A percentile compares a stretch with the other conserved stretches of the same genome.
These are phyloP conservation scores for Dynastes hyllus DNA, from an alignment of 2,888 invertebrate species.

Conservation along the genomic window DNA sequence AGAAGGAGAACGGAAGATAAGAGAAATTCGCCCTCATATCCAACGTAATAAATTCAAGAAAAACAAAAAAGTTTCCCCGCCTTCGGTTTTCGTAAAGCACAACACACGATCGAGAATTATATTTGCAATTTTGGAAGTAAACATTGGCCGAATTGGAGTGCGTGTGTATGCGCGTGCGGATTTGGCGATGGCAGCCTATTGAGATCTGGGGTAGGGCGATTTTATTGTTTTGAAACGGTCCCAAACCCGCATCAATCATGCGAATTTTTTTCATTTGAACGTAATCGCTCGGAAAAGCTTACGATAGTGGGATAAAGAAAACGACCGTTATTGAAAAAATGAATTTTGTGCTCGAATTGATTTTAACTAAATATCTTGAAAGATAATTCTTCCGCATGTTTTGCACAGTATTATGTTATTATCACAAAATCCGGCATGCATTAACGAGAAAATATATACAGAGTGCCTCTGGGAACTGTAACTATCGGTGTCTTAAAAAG, in stretches of 20 bases:
- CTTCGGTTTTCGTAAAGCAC: not conserved
- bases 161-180: not conserved
- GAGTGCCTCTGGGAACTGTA: too few species aligned
- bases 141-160: slow-evolving; percentile 3
- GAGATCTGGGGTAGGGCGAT: not conserved
- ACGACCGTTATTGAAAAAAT: slow-evolving; percentile 4
- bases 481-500: too few species aligned
- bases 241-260: slow-evolving; percentile 30
- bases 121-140: slow-evolving; percentile 25
- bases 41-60: slow-evolving; percentile 13
- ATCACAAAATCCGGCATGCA: too few species aligned
- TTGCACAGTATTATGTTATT: too few species aligned
- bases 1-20: not conserved
- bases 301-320: not conserved
- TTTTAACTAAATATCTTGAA: not conserved
- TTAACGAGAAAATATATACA: too few species aligned
- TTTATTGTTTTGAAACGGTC: slow-evolving; percentile 36
- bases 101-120: slow-evolving; percentile 18
- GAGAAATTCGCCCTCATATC: not conserved
- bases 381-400: not conserved
- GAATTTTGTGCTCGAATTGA: not conserved
- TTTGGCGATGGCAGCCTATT: not conserved
- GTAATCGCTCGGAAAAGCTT: slow-evolving; percentile 30
- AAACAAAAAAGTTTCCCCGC: not conserved
- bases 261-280: slow-evolving; percentile 30